These are phyloP conservation scores for Nomada hirtipes DNA, from an alignment of 2,888 invertebrate genomes.

Conservation along the genomic window DNA sequence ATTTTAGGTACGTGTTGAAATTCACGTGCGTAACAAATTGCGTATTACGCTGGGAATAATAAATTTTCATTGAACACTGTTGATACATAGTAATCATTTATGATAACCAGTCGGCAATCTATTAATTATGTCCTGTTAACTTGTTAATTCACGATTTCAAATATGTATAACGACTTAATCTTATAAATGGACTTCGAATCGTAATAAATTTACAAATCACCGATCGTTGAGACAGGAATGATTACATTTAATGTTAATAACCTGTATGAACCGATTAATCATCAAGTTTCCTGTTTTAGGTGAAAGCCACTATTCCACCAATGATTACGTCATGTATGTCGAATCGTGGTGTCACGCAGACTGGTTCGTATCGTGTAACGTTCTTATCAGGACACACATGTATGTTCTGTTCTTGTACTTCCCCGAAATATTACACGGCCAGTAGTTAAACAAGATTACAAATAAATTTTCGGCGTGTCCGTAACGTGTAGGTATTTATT, in stretches of 20 bases:
- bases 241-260: conserved; percentile 17
- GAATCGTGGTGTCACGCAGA: conserved; percentile 23
- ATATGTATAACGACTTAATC: background rate
- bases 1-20: no score
- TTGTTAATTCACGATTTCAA: background rate
- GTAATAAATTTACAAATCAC: no score
- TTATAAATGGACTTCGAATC: background rate
- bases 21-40: no score
- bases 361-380: conserved; percentile 34
- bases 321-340: conserved; percentile 41
- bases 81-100: no score
- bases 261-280: conserved; percentile 36
- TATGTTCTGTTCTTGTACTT: background rate
- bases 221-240: background rate
- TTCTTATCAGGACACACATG: conserved; percentile 29
- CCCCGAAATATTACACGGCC: conserved; percentile 10
- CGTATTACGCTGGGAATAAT: no score
- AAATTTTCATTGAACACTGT: no score
- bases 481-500: background rate
- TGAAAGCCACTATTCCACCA: conserved; percentile 24
- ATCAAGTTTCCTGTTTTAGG: conserved; percentile 40
- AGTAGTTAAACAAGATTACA: conserved; percentile 21
- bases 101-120: no score
- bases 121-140: no score
- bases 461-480: background rate